Base-by-base conservation (phyloP, 2,888 invertebrate genomes). In the Dasysyrphus albostriatus region DNA sequence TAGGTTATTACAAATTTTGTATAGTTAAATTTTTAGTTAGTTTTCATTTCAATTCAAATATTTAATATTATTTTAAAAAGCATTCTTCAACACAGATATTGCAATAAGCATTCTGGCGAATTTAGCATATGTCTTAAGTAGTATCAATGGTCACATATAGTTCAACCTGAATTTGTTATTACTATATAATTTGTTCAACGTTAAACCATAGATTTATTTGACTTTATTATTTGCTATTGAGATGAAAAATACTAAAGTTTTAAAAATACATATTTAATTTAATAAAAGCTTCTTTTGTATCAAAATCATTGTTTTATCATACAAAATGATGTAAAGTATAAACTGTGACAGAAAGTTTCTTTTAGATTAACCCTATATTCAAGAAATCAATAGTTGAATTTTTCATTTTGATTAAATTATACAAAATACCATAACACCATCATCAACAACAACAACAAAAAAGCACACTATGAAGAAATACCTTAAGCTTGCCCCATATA, bases 341-440 rank as follows among this genome's bases (percentile, higher is more conserved):
- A 16, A 47, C 16, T 16, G 16, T 16, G 8, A 16, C 0, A 8
- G 5, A 44, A n/a, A n/a, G 6, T 44, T 24, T 29, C 37, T 79
- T 51, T 16, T 39, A 56, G 44, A 29, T 44, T 77, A 73, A 69
- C 76, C 76, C 76, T 58, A 56, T 58, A 56, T 77, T 65, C 47
- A 61, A 76, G 73, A 77, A 85, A 85, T 85, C 81, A 81, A 85
- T 85, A 69, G 10, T 14, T 16, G 67, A 80, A 69, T 69, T 85
- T 73, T 81, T 77, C 77, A 24, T 49, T 29, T 29, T 63, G 63
- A 44, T 63, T 56, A 19, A 19, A 24, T 29, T 39, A 70, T 19
- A 29, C 32, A 80, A 59, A 39, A 29, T 9, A 44, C 0, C 10
- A 49, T 32, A 42, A 56, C 44, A 39, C n/a, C n/a, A 34, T 1